These are phyloP conservation scores for Spheniscus humboldti DNA, from an alignment of 2,797 vertebrate genomes.

Conservation along the genomic window DNA sequence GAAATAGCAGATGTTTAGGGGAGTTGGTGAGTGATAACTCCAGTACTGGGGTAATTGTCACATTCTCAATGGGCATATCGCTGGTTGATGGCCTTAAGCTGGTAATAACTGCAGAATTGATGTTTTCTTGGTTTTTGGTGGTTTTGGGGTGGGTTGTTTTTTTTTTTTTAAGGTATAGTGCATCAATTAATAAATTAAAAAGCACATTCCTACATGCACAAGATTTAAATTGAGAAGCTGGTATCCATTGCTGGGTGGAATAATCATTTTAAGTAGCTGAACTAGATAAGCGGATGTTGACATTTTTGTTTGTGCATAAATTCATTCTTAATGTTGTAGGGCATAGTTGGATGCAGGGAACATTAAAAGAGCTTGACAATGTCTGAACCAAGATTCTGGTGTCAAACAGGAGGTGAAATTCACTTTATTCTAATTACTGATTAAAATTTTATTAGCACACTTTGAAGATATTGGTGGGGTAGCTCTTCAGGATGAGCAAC, in stretches of 20 bases:
- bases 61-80: background rate
- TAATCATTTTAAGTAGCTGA: slow-evolving; percentile 6
- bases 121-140: background rate
- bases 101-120: background rate
- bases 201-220: background rate
- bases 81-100: background rate
- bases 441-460: slow-evolving; percentile 61
- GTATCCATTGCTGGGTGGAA: background rate
- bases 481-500: slow-evolving; percentile 63
- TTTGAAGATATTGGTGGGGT: slow-evolving; percentile 44
- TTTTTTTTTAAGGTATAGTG: background rate
- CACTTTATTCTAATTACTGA: slow-evolving; percentile 12
- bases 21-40: slow-evolving; percentile 32
- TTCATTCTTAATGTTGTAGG: background rate
- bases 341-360: background rate
- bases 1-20: slow-evolving; percentile 49
- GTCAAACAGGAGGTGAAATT: slow-evolving; percentile 36
- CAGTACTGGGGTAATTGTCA: slow-evolving; percentile 38
- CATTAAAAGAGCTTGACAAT: background rate
- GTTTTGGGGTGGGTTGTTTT: background rate
- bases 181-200: slow-evolving; percentile 31
- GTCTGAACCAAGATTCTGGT: background rate
- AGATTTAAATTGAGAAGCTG: background rate
- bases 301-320: slow-evolving; percentile 10
- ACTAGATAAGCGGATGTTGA: background rate